Evolutionary conservation across 2,113 vertebrate genomes (phyloP).

Genomic region (Ranitomeya variabilis): DNA sequence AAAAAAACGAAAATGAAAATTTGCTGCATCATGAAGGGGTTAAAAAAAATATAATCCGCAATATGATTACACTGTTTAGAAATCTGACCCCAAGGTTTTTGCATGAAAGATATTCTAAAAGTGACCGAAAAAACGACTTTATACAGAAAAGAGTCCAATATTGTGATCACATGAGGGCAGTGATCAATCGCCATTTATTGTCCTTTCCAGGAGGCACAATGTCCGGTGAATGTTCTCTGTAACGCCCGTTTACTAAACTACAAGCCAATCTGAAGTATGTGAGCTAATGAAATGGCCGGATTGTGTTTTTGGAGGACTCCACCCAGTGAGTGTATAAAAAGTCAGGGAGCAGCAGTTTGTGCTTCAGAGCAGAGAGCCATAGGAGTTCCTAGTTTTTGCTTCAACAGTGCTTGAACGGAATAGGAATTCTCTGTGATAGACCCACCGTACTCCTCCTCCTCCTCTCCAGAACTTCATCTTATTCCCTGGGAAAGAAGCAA

Average conservation of each 20-base stretch:
- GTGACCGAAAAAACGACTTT: no score
- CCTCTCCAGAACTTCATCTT: neutral
- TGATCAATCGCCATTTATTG: no score
- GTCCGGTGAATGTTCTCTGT: no score
- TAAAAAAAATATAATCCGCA: no score
- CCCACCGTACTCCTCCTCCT: no score
- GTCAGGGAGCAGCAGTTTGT: neutral
- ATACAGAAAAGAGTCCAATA: no score
- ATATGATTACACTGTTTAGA: no score
- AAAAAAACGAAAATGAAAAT: no score
- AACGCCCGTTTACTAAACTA: neutral
- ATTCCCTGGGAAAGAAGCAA: neutral
- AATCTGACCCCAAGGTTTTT: no score
- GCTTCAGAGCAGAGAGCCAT: neutral
- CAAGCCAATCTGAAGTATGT: neutral
- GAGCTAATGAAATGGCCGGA: neutral
- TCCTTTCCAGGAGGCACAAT: neutral
- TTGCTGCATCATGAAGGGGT: no score
- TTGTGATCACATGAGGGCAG: no score
- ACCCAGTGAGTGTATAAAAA: conserved; percentile 27
- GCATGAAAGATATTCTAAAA: no score
- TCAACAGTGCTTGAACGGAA: conserved; percentile 73
- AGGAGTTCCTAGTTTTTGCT: conserved; percentile 61
- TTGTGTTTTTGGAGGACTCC: neutral
- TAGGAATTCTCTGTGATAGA: neutral